phyloP scores from a whole-genome alignment of 2,888 invertebrate species.

The Cantharis rufa region DNA sequence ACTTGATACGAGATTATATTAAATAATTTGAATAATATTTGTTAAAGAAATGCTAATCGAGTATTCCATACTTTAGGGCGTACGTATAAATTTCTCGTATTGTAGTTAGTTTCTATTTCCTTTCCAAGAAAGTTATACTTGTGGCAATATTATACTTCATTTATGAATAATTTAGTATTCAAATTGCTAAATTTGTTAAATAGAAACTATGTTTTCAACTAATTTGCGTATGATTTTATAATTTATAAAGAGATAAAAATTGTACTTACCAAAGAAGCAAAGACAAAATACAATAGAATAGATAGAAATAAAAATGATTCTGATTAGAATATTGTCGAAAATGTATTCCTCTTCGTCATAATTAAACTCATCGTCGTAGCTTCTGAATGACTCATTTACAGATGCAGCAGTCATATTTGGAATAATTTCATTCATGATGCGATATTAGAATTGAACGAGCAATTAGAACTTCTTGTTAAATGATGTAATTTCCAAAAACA shows the following conservation, averaged over 20 bases:
- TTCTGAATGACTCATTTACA: not conserved
- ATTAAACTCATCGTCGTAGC: not conserved
- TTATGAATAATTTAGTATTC: not conserved
- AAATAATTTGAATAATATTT: not conserved
- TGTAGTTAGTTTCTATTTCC: not conserved
- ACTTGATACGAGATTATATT: no score
- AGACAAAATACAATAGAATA: slow-evolving; percentile 80
- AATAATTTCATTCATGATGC: not conserved
- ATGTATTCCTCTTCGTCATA: slow-evolving; percentile 65
- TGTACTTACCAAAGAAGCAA: slow-evolving; percentile 81
- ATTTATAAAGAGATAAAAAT: not conserved
- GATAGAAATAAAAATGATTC: slow-evolving; percentile 73
- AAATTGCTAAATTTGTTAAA: not conserved
- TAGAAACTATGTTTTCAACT: not conserved
- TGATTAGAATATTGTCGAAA: slow-evolving; percentile 74
- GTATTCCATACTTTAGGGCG: not conserved
- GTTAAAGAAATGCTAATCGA: not conserved
- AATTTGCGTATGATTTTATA: not conserved
- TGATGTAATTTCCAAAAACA: not conserved
- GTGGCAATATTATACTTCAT: not conserved
- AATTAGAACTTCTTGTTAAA: not conserved
- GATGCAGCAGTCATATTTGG: not conserved
- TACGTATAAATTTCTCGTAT: not conserved
- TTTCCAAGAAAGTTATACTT: not conserved
- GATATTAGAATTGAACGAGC: not conserved